phyloP scores from a whole-genome alignment of 2,113 vertebrate genomes.

The Oenanthe melanoleuca region DNA sequence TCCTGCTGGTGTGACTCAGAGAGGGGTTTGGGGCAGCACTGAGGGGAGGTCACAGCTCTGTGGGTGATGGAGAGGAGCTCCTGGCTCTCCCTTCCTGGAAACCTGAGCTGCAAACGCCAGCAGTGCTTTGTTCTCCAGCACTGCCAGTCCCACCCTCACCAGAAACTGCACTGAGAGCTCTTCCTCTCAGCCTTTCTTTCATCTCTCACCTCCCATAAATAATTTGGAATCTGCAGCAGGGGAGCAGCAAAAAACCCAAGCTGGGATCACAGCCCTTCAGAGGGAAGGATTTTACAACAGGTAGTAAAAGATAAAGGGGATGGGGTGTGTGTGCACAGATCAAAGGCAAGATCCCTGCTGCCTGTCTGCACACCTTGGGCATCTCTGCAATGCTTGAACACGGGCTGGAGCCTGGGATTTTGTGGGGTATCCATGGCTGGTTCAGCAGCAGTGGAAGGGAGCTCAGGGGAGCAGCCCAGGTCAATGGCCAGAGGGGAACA shows the following conservation, averaged over 20 bases:
- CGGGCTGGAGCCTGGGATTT: neutral
- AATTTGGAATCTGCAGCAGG: neutral
- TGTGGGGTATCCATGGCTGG: neutral
- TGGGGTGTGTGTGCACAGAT: neutral
- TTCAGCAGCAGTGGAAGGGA: neutral
- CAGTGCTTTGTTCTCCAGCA: neutral
- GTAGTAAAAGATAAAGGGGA: neutral
- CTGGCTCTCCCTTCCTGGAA: accelerated
- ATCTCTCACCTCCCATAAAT: neutral
- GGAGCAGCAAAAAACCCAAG: neutral
- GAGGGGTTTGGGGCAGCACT: accelerated
- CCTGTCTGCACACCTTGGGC: neutral
- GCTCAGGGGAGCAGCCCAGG: neutral
- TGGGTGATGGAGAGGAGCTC: neutral
- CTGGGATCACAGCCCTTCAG: neutral
- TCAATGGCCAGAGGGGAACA: neutral
- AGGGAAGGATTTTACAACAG: neutral
- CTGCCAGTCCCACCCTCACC: neutral
- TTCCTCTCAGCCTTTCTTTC: neutral
- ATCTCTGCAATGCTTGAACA: neutral
- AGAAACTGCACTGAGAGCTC: neutral
- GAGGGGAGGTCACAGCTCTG: neutral
- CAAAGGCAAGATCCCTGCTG: neutral
- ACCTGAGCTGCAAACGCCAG: neutral
- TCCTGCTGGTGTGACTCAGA: neutral